Base-by-base conservation (phyloP, 2,113 vertebrate species). In the Guaruba guarouba region DNA sequence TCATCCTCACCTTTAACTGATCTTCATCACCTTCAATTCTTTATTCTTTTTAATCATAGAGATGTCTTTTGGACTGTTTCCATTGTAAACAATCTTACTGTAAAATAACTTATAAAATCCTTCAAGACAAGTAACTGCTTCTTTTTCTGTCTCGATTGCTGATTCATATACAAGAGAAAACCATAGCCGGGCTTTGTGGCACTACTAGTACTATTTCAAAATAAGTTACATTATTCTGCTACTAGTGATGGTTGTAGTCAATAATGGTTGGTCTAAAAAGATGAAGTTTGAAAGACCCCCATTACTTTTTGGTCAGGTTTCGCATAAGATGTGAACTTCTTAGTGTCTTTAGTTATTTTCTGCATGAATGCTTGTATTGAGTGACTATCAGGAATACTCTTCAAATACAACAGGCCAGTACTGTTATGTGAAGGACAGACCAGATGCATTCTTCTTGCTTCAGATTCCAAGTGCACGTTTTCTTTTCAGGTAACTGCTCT, bases 241-340 rank as follows among this genome's bases (percentile, higher is more conserved):
- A 1, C 18, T 80, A 37, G n/a, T 1, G 2, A 1, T 82, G 35
- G 17, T 57, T 17, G 35, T 44, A 11, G 12, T 2, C 2, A 13
- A 2, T 61, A 27, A 20, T 33, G 43, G 8, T 52, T 82, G 35
- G 20, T 76, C 23, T 31, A 29, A 8, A 68, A 64, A 75, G 13
- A 51, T 63, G 9, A 63, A 88, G n/a, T 6, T 18, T 62, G 68
- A 76, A 41, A 68, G 48, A 29, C 25, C 7, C 6, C 46, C 39
- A 3, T 4, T 80, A 33, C 27, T 37, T 87, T 90, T 89, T 52
- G 17, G 10, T 89, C 29, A 43, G 16, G 19, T 79, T 48, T 43
- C 48, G 51, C 57, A 19, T 49, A 18, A 62, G 12, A 20, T 63
- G 23, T 2, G 31, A 52, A 61, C 20, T 88, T 44, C 25, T 17